These are phyloP conservation scores for Astropecten irregularis DNA, from an alignment of 53 echinoderm and acorn worm species.

Conservation along the genomic window DNA sequence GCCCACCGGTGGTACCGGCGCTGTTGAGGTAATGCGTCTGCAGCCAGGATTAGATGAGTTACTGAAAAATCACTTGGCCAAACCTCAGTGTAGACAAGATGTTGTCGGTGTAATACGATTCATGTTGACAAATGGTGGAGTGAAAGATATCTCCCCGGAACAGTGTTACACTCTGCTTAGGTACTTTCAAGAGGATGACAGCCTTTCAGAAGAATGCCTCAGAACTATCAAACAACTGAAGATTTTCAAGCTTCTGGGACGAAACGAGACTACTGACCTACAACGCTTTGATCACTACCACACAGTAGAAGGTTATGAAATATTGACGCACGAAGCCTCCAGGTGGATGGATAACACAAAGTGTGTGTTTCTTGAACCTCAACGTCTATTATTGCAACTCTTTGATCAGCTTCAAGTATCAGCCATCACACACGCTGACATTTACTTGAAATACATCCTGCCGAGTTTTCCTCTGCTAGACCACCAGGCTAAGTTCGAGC, in stretches of 20 bases:
- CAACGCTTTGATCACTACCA: conserved; percentile 9
- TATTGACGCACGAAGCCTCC: background rate
- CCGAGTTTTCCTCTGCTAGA: conserved; percentile 28
- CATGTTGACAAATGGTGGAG: background rate
- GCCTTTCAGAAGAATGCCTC: conserved; percentile 2
- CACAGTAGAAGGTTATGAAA: background rate
- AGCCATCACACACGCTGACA: background rate
- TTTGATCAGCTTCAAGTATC: conserved; percentile 21
- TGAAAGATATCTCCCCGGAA: background rate
- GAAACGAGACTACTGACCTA: background rate
- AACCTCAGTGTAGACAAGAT: background rate
- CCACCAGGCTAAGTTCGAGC: background rate
- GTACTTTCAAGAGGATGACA: conserved; percentile 47
- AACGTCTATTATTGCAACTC: conserved; percentile 3
- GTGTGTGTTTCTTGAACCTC: conserved; percentile 17
- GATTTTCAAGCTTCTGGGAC: background rate
- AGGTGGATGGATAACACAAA: conserved; percentile 17
- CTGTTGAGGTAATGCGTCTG: background rate
- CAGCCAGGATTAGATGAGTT: background rate
- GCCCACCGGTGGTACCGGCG: background rate
- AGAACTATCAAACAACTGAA: conserved; percentile 14
- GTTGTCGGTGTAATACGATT: conserved; percentile 1
- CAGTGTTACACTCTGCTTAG: conserved; percentile 17
- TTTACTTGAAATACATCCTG: conserved; percentile 55
- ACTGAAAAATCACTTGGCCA: background rate